These are phyloP conservation scores for Eumeta japonica DNA, from an alignment of 1,140 invertebrate genomes.

Conservation along the genomic window DNA sequence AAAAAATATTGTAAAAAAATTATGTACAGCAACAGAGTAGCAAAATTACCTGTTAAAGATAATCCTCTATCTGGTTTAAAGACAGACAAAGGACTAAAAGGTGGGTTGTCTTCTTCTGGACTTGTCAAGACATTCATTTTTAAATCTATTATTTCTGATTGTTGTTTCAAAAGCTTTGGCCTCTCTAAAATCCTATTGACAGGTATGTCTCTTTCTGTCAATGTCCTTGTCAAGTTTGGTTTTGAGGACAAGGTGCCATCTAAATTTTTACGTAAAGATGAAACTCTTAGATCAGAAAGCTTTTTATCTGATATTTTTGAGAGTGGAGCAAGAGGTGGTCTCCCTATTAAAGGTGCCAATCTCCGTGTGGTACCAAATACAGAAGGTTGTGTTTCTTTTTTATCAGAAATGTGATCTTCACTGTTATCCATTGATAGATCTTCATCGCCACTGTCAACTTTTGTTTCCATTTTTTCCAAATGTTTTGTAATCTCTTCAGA, in stretches of 20 bases:
- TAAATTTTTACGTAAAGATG: constrained; percentile 30
- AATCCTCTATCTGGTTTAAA: constrained; percentile 39
- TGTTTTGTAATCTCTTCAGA: constrained; percentile 51
- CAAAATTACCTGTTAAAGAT: constrained; percentile 31
- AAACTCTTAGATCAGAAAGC: constrained; percentile 34
- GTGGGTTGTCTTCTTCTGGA: constrained; percentile 41
- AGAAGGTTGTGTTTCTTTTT: constrained; percentile 24
- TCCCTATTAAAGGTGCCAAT: constrained; percentile 28
- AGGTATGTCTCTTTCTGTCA: constrained; percentile 31
- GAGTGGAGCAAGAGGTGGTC: constrained; percentile 33
- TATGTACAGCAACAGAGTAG: not conserved
- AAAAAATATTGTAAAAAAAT: not conserved
- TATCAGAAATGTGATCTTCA: constrained; percentile 36
- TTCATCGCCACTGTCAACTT: constrained; percentile 48
- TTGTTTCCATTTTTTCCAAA: constrained; percentile 43
- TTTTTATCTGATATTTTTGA: constrained; percentile 35
- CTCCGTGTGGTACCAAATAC: constrained; percentile 17
- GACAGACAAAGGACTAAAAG: constrained; percentile 29
- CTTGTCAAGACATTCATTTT: constrained; percentile 45
- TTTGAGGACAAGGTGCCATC: constrained; percentile 28
- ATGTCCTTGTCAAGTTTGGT: constrained; percentile 25
- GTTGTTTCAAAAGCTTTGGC: constrained; percentile 40
- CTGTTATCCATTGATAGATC: constrained; percentile 41
- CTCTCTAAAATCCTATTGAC: constrained; percentile 27
- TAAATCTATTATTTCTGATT: constrained; percentile 61